These are phyloP conservation scores for Thamnophis elegans DNA, from an alignment of 2,797 vertebrate species.

Conservation along the genomic window DNA sequence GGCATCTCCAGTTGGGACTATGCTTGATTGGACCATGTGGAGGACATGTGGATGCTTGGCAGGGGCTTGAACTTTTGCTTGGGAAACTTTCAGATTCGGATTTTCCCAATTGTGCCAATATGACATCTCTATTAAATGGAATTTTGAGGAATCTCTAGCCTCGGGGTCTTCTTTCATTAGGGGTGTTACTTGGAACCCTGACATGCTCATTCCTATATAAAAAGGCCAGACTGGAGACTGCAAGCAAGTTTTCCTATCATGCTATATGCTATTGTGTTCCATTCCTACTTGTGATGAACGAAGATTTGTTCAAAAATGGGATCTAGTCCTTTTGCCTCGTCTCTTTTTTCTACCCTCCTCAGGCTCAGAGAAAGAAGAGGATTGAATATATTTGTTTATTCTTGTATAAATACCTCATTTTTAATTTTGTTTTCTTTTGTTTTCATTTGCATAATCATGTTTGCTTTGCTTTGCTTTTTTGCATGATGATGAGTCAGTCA, in stretches of 20 bases:
- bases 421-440: not conserved
- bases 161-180: too few species aligned
- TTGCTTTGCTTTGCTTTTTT: not conserved
- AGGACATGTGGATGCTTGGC: too few species aligned
- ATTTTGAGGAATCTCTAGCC: too few species aligned
- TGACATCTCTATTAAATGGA: too few species aligned
- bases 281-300: not conserved
- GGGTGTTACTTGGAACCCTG: too few species aligned
- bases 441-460: not conserved
- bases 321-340: not conserved
- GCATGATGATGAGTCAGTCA: not conserved
- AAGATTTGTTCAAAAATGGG: not conserved
- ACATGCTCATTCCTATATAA: not conserved
- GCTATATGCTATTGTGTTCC: not conserved
- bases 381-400: not conserved
- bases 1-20: too few species aligned
- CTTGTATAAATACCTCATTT: not conserved
- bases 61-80: too few species aligned
- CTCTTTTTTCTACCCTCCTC: not conserved
- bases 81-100: too few species aligned
- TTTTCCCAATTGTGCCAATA: too few species aligned
- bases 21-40: too few species aligned
- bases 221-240: not conserved
- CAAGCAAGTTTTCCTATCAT: not conserved
- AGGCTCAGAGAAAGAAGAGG: not conserved